Evolutionary conservation across 2,888 invertebrate genomes (phyloP).

Genomic region (Agrochola macilenta): DNA sequence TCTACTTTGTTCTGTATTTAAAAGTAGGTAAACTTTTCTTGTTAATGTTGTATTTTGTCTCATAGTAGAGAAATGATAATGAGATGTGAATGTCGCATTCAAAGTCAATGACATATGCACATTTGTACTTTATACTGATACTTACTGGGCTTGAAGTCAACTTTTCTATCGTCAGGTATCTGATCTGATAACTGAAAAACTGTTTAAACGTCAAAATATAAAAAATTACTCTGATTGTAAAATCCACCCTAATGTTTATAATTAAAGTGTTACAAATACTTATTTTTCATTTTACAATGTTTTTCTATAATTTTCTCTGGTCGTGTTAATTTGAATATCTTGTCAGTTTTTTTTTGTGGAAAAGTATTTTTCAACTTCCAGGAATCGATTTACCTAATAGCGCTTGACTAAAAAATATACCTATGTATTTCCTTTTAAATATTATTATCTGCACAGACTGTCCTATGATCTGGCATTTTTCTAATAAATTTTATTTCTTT

Average conservation of each 20-base stretch:
- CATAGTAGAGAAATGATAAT: background rate
- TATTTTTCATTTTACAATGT: background rate
- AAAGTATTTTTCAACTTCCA: conserved; percentile 13
- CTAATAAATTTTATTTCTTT: conserved; percentile 11
- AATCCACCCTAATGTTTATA: background rate
- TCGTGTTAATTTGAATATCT: conserved; percentile 2
- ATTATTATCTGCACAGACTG: background rate
- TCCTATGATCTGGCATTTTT: background rate
- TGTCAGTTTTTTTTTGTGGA: background rate
- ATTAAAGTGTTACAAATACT: background rate
- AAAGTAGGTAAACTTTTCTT: background rate
- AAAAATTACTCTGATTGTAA: background rate
- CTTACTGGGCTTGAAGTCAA: conserved; percentile 1
- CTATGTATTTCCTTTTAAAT: conserved; percentile 1
- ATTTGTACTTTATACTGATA: conserved; percentile 35
- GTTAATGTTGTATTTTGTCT: conserved; percentile 8
- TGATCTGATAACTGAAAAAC: background rate
- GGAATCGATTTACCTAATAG: background rate
- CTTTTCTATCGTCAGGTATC: background rate
- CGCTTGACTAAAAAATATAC: conserved; percentile 19
- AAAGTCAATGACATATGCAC: conserved; percentile 25
- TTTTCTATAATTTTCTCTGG: conserved; percentile 2
- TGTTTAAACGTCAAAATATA: background rate
- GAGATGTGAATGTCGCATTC: conserved; percentile 23
- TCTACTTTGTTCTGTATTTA: conserved; percentile 23